Evolutionary conservation across 2,797 vertebrate genomes (phyloP).

Genomic region (Tinamus major): DNA sequence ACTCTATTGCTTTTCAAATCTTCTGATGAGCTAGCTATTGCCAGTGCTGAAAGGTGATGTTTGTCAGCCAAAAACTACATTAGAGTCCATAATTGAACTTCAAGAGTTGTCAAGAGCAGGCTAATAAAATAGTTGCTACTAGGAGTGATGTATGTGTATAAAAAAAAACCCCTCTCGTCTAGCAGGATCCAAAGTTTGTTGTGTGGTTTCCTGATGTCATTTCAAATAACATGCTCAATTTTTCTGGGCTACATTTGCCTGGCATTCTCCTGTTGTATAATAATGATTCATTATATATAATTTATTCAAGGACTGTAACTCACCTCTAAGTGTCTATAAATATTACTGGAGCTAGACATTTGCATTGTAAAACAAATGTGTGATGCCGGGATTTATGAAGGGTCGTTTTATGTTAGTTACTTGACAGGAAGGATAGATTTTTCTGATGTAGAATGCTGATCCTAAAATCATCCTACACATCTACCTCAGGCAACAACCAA

Average conservation of each 20-base stretch:
- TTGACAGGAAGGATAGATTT: background rate
- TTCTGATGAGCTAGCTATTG: constrained; percentile 18
- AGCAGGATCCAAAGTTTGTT: constrained; percentile 15
- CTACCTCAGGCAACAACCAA: background rate
- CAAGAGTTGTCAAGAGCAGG: constrained; percentile 42
- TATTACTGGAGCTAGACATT: constrained; percentile 51
- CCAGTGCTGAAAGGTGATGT: constrained; percentile 21
- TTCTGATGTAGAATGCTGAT: constrained; percentile 2
- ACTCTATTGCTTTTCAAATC: background rate
- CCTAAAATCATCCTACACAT: background rate
- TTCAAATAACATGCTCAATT: constrained; percentile 36
- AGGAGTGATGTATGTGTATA: background rate
- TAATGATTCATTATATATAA: constrained; percentile 59
- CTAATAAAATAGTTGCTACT: constrained; percentile 42
- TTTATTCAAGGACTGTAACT: constrained; percentile 60
- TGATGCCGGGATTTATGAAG: constrained; percentile 22
- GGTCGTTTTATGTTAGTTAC: background rate
- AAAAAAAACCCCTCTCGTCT: background rate
- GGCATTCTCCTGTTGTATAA: constrained; percentile 37
- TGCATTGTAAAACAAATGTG: constrained; percentile 52
- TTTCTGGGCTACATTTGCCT: constrained; percentile 41
- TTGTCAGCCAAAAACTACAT: constrained; percentile 53
- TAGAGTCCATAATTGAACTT: constrained; percentile 51
- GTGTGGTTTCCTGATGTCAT: background rate
- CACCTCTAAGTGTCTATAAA: constrained; percentile 55